phyloP scores from a whole-genome alignment of 2,797 vertebrate species.

The Pseudochirops corinnae region DNA sequence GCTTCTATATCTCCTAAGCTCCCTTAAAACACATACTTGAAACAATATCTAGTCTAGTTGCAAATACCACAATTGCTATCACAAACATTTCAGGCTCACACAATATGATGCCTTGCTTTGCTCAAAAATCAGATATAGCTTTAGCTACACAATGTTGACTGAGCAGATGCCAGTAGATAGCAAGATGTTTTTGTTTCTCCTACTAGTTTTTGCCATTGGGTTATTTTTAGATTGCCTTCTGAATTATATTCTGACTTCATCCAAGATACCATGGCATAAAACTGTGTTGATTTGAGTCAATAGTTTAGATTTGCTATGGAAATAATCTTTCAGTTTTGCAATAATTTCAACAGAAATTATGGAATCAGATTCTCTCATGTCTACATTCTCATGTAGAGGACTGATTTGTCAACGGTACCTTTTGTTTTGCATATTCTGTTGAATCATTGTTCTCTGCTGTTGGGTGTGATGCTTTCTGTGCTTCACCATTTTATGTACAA shows the following conservation, averaged over 20 bases:
- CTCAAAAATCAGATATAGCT: background rate
- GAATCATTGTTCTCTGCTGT: slow-evolving; percentile 66
- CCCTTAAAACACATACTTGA: background rate
- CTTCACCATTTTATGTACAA: slow-evolving; percentile 63
- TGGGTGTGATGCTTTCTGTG: slow-evolving; percentile 55
- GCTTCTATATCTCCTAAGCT: background rate
- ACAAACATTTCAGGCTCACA: background rate
- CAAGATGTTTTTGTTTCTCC: background rate
- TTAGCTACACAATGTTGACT: background rate
- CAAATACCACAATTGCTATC: background rate
- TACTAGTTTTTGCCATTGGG: slow-evolving; percentile 24
- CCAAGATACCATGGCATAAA: no score
- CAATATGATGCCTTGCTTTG: no score
- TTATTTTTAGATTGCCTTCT: slow-evolving; percentile 16
- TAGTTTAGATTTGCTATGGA: slow-evolving; percentile 6
- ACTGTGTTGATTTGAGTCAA: no score
- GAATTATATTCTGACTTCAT: no score
- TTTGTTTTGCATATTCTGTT: slow-evolving; percentile 60
- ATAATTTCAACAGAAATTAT: background rate
- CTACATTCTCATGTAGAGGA: slow-evolving; percentile 22
- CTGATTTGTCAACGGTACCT: slow-evolving; percentile 58
- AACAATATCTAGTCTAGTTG: background rate
- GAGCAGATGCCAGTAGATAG: background rate
- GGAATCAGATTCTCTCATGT: slow-evolving; percentile 55
- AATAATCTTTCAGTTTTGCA: slow-evolving; percentile 9